Percentiles rank a stretch among this genome's conserved stretches.
phyloP scores from a whole-genome alignment of 2,113 vertebrate species.

The Piaya cayana region DNA sequence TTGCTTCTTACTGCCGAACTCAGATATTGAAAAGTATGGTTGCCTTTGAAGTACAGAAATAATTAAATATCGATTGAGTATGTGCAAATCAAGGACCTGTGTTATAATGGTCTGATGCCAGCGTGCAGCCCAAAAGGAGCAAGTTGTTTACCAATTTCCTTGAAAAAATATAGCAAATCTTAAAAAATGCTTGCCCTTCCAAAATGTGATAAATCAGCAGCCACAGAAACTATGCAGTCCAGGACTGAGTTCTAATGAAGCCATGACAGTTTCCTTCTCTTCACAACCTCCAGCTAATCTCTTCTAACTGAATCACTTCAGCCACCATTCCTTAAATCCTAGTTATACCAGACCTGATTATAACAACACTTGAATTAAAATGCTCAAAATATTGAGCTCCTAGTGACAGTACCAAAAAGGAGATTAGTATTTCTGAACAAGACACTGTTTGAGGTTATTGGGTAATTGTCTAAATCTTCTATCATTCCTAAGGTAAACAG shows the following conservation, averaged over 20 bases:
- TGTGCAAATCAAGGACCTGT: neutral
- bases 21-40: neutral
- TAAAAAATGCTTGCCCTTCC: neutral
- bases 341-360: neutral
- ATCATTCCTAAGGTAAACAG: conserved; percentile 57
- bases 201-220: neutral
- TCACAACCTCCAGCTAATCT: neutral
- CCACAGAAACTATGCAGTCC: neutral
- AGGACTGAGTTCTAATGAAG: neutral
- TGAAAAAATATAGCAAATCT: neutral
- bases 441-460: neutral
- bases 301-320: neutral
- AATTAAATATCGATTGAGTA: neutral
- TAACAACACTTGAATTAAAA: neutral
- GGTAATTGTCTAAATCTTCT: conserved; percentile 46
- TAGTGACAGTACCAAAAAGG: neutral
- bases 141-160: neutral
- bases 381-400: neutral
- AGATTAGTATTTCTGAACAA: neutral
- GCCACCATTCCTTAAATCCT: neutral
- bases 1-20: neutral
- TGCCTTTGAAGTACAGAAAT: neutral
- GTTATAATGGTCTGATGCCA: neutral
- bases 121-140: accelerated
- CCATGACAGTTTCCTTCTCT: neutral